phyloP scores from a whole-genome alignment of 2,113 vertebrate species.

The rabbit (Oryctolagus cuniculus) region mOryCun1.1 NC_091433.1:68783001-68783500 shows the following conservation, averaged over 20 bases:
- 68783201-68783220: constrained; percentile 64
- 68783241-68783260: constrained; percentile 38
- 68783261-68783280: neutral
- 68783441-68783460: neutral
- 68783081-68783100: constrained; percentile 19
- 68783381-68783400: neutral
- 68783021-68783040: neutral
- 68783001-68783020: no score
- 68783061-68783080: constrained; percentile 66
- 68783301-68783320: neutral
- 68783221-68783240: constrained; percentile 58
- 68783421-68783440: neutral
- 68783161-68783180: constrained; percentile 72
- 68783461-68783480: neutral
- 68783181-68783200: constrained; percentile 52
- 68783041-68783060: constrained; percentile 60
- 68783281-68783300: neutral
- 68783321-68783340: neutral
- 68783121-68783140: constrained; percentile 7
- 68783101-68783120: constrained; percentile 61
- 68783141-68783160: constrained; percentile 47
- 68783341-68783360: neutral
- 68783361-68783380: neutral
- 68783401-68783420: neutral
- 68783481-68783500: constrained; percentile 21